A percentile compares a stretch with the other conserved stretches of the same genome.
These are phyloP conservation scores for Passerina amoena DNA, from an alignment of 2,113 vertebrate genomes.

Conservation along the genomic window DNA sequence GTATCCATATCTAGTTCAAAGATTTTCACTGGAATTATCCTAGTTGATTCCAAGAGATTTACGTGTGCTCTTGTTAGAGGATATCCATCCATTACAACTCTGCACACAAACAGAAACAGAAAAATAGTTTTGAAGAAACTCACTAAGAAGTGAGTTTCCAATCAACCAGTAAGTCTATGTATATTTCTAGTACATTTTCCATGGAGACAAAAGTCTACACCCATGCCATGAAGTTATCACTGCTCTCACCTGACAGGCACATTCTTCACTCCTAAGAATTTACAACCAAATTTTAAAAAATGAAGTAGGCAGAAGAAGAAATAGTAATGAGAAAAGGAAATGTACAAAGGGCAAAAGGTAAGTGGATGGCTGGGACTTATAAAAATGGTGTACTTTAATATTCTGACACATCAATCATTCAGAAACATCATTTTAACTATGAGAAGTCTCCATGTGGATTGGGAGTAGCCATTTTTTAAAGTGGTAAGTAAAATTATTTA, in stretches of 20 bases:
- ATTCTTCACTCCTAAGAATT: not conserved
- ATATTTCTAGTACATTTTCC: not conserved
- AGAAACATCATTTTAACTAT: not conserved
- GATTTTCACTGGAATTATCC: conserved; percentile 86
- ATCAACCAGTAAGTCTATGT: not conserved
- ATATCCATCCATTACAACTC: conserved; percentile 91
- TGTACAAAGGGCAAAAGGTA: not conserved
- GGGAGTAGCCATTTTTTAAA: not conserved
- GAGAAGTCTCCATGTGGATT: not conserved
- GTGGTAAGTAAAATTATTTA: not conserved
- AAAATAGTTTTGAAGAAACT: not conserved
- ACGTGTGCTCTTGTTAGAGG: conserved; percentile 84
- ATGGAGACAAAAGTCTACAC: not conserved
- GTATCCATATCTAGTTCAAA: conserved; percentile 85
- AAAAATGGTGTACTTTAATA: not conserved
- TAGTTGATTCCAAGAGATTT: conserved; percentile 76
- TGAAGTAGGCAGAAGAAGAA: not conserved
- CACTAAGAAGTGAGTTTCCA: not conserved
- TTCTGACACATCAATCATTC: not conserved
- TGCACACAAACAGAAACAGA: conserved; percentile 56
- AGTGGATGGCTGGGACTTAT: not conserved
- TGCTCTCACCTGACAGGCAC: not conserved
- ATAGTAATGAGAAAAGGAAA: not conserved
- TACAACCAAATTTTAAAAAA: not conserved
- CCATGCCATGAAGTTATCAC: not conserved